Conservation (phyloP, 2,888 invertebrate species). For the Diarsia dahlii region DNA sequence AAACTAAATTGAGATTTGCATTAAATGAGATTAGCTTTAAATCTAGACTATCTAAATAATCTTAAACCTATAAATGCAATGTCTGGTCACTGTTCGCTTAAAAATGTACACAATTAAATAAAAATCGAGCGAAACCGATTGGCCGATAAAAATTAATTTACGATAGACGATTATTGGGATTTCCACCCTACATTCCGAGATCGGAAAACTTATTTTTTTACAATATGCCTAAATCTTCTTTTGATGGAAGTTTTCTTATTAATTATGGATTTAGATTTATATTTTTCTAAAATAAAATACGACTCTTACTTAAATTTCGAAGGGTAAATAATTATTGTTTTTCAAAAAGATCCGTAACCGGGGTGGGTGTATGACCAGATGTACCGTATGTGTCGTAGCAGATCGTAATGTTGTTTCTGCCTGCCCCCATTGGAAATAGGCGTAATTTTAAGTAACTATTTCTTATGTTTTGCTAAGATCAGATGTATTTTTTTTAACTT, state of each 20-base stretch:
- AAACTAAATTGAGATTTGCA: constrained; percentile 57
- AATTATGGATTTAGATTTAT: constrained; percentile 8
- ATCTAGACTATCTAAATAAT: constrained; percentile 22
- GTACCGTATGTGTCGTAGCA: neutral
- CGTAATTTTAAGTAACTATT: too few relatives aligned
- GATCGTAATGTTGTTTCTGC: neutral
- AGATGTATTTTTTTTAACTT: neutral
- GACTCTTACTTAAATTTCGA: neutral
- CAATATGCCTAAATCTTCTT: constrained; percentile 32
- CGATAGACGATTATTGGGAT: constrained; percentile 32
- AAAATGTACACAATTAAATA: constrained; percentile 79
- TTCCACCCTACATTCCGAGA: constrained; percentile 35
- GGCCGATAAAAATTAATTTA: constrained; percentile 37
- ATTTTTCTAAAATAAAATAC: neutral
- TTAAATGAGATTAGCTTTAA: constrained; percentile 47
- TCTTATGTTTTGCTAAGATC: neutral
- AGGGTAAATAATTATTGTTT: constrained; percentile 7
- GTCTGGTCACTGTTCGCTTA: constrained; percentile 82
- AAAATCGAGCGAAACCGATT: constrained; percentile 48
- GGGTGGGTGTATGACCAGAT: neutral
- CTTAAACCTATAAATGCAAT: constrained; percentile 85
- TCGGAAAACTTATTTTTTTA: constrained; percentile 27
- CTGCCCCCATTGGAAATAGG: neutral
- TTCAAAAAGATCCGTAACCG: neutral
- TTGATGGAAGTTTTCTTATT: constrained; percentile 25